Evolutionary conservation across 2,888 invertebrate genomes (phyloP).

Genomic region (Pachydiplax longipennis): DNA sequence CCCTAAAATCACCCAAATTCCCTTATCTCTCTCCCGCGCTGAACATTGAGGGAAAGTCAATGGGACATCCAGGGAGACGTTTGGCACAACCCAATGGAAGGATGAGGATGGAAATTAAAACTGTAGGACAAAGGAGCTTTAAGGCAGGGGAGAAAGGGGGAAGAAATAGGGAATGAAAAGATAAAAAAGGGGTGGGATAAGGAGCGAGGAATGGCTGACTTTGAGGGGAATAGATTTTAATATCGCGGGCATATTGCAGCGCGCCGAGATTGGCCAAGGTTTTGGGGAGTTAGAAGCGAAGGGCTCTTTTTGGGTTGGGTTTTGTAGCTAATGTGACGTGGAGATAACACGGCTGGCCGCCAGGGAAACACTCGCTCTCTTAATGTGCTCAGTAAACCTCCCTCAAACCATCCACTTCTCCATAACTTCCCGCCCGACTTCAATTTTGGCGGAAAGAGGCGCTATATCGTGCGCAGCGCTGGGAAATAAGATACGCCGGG

Average conservation of each 20-base stretch:
- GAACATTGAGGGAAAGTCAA: background rate
- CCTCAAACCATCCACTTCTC: background rate
- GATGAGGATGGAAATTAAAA: background rate
- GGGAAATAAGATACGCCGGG: background rate
- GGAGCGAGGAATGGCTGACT: background rate
- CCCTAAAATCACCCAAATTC: background rate
- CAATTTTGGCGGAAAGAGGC: background rate
- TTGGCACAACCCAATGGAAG: background rate
- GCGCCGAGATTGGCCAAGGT: constrained; percentile 23
- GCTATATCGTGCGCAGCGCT: background rate
- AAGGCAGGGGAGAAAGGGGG: background rate
- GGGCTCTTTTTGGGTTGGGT: background rate
- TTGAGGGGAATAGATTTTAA: constrained; percentile 33
- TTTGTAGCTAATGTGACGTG: constrained; percentile 15
- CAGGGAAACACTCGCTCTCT: constrained; percentile 15
- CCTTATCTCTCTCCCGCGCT: background rate
- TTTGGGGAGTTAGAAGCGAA: background rate
- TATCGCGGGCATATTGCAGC: constrained; percentile 19
- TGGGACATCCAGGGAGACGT: background rate
- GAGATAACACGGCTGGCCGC: constrained; percentile 40
- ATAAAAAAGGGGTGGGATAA: background rate
- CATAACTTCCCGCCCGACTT: background rate
- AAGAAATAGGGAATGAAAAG: background rate
- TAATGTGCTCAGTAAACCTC: background rate
- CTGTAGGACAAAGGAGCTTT: background rate